Percentiles rank a stretch among this genome's conserved stretches.
Evolutionary conservation across 2,113 vertebrate genomes (phyloP).

Genomic region (Vulpes vulpes): DNA sequence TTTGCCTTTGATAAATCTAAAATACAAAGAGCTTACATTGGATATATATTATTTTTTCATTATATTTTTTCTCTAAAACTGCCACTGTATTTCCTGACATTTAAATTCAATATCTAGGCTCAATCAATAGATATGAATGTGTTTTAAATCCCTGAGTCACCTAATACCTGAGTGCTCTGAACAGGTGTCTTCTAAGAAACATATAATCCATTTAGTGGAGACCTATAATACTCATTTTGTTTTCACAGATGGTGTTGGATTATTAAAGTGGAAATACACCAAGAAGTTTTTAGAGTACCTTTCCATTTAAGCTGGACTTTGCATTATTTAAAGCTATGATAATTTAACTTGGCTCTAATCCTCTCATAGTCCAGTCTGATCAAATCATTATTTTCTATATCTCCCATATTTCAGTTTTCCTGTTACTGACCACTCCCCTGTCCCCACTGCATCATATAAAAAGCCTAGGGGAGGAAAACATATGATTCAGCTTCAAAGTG

Average conservation of each 20-base stretch:
- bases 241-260: constrained; percentile 74
- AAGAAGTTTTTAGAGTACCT: constrained; percentile 63
- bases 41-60: not conserved
- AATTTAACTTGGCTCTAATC: constrained; percentile 16
- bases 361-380: not conserved
- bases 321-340: constrained; percentile 54
- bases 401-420: constrained; percentile 33
- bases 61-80: not conserved
- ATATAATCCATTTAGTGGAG: constrained; percentile 70
- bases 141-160: constrained; percentile 39
- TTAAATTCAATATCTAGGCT: constrained; percentile 52
- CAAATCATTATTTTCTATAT: constrained; percentile 35
- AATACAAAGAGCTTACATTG: constrained; percentile 18
- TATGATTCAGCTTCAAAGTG: not conserved
- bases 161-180: constrained; percentile 71
- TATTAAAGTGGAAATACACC: constrained; percentile 69
- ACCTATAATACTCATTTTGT: constrained; percentile 49
- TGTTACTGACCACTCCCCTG: not conserved
- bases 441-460: not conserved
- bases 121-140: constrained; percentile 48
- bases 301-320: constrained; percentile 30
- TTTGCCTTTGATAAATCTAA: constrained; percentile 6
- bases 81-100: constrained; percentile 35
- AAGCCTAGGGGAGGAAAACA: not conserved
- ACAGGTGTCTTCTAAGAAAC: constrained; percentile 75